Evolutionary conservation across 1,140 invertebrate genomes (phyloP), one percentile per base, ranked within the genome.

Genomic region (Lasioglossum albipes): DNA sequence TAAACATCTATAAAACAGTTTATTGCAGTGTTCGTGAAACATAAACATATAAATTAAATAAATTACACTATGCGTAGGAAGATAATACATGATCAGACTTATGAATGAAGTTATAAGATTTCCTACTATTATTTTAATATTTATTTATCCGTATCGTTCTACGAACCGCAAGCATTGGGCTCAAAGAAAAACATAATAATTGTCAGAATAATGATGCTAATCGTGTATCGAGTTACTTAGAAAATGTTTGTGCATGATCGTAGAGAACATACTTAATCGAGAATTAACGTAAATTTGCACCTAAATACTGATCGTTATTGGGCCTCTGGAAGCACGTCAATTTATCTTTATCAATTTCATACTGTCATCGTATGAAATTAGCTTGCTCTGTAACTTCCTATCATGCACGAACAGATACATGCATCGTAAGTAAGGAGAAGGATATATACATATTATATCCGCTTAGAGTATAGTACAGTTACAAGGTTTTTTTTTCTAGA

Each of bases 251-350:
- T 59, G 62, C 66, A 84, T 59, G 64, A 70, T 64, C 54, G 36
- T 72, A 45, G 70, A 66, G 65, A 79, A 66, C 57, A 75, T 79
- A 41, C 10, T 36, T 66, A 62, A 66, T 66, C 57, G 57, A 31
- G 62, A 75, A 80, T 27, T 68, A 85, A 75, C 67, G 59, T 49
- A 72, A 80, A 74, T 57, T 75, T 71, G 22, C 61, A 84, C 45
- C 31, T 74, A 81, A 77, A 84, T 84, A 81, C 74, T 84, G 66
- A 84, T 78, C 54, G 77, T 59, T 82, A 82, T 78, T 84, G 45
- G 75, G 70, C 54, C 27, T 73, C 59, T 79, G 84, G 83, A 85
- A 85, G 84, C 79, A 85, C 84, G 41, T 75, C 49, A 84, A 74
- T 84, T 79, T 18, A 64, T 36, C 67, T 70, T 77, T 65, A 22